phyloP scores from a whole-genome alignment of 2,113 vertebrate species.

The Cyprinodon tularosa region DNA sequence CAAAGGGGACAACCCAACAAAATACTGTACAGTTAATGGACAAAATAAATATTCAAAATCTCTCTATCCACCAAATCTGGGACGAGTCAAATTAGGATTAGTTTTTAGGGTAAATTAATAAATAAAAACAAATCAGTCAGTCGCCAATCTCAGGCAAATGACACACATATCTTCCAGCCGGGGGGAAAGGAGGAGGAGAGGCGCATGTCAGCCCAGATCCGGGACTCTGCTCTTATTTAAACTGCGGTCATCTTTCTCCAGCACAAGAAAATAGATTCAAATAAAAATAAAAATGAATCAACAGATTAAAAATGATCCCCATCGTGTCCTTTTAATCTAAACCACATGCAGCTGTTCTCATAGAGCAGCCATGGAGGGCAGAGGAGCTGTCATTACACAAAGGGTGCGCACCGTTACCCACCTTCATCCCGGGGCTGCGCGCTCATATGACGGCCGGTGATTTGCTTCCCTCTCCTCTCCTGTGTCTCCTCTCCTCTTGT shows the following conservation, averaged over 20 bases:
- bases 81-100: conserved; percentile 39
- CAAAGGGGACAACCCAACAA: neutral
- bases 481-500: neutral
- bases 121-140: conserved; percentile 28
- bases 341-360: neutral
- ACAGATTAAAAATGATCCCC: conserved; percentile 15
- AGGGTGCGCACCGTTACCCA: conserved; percentile 45
- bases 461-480: conserved; percentile 2
- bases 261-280: neutral
- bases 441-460: conserved; percentile 46
- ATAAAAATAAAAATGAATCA: neutral
- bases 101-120: conserved; percentile 4
- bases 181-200: neutral
- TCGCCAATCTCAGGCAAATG: conserved; percentile 36
- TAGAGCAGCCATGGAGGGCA: conserved; percentile 25
- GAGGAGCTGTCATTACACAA: conserved; percentile 38
- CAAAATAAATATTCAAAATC: conserved; percentile 4
- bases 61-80: conserved; percentile 18
- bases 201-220: conserved; percentile 4
- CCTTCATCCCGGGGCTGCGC: conserved; percentile 60
- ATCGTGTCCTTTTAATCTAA: neutral
- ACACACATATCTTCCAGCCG: conserved; percentile 17
- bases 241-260: neutral
- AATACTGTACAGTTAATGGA: neutral
- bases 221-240: conserved; percentile 12